Conservation (phyloP, 2,888 invertebrate genomes). For the Eurois occulta region DNA sequence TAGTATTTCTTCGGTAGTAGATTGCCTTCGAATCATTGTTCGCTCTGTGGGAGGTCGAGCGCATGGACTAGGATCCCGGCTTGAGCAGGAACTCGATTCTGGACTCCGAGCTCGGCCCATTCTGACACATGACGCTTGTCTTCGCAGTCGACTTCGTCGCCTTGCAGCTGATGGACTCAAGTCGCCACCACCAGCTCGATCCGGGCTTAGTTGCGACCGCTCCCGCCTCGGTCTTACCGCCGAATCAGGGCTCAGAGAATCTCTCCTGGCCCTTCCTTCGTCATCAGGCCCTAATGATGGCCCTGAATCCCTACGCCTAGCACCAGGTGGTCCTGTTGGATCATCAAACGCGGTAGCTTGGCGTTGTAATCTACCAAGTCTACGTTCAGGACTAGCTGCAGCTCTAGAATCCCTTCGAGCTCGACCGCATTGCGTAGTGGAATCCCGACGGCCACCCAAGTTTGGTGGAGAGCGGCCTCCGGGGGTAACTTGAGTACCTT, state of each 20-base stretch:
- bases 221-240: slow-evolving; percentile 95
- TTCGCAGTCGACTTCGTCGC: slow-evolving; percentile 92
- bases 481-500: slow-evolving; percentile 79
- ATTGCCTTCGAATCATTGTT: slow-evolving; percentile 95
- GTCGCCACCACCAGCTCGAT: slow-evolving; percentile 94
- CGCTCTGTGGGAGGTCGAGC: slow-evolving; percentile 90
- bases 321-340: slow-evolving; percentile 93
- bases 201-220: slow-evolving; percentile 94
- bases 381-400: slow-evolving; percentile 92
- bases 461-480: slow-evolving; percentile 85
- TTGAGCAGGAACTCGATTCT: slow-evolving; percentile 94
- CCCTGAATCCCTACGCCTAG: slow-evolving; percentile 94
- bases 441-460: slow-evolving; percentile 93
- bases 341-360: slow-evolving; percentile 98
- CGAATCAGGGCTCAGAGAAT: slow-evolving; percentile 97
- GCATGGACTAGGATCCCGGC: slow-evolving; percentile 96
- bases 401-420: slow-evolving; percentile 92
- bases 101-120: slow-evolving; percentile 91
- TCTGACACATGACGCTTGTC: slow-evolving; percentile 95
- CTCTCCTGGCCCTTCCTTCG: slow-evolving; percentile 94
- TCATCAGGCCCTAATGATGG: slow-evolving; percentile 96
- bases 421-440: slow-evolving; percentile 95
- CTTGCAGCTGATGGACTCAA: slow-evolving; percentile 94
- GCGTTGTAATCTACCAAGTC: slow-evolving; percentile 93
- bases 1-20: slow-evolving; percentile 97